A percentile compares a stretch with the other conserved stretches of the same genome.
Conservation (phyloP, 1,140 invertebrate genomes). For the Lucilia sericata region DNA sequence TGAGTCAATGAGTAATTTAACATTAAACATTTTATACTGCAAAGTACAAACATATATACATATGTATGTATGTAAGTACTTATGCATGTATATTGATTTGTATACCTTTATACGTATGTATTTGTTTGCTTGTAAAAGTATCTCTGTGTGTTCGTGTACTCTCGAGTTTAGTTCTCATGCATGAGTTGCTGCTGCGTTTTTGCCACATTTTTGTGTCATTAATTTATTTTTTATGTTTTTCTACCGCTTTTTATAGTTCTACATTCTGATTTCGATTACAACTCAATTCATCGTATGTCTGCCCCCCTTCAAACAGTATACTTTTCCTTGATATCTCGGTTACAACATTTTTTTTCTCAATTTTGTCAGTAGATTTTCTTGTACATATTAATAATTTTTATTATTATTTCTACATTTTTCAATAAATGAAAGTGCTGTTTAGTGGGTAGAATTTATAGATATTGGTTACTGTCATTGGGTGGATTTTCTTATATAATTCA, state of each 20-base stretch:
- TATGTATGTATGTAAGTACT: no score
- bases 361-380: neutral
- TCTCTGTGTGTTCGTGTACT: neutral
- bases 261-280: neutral
- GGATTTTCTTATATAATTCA: neutral
- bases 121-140: no score
- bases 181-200: neutral
- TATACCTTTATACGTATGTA: no score
- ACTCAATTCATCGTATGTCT: neutral
- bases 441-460: neutral
- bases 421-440: neutral
- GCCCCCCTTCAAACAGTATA: no score
- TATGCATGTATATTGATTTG: no score
- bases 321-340: neutral
- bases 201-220: neutral
- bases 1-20: neutral
- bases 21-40: neutral
- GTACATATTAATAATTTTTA: neutral
- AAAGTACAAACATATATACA: no score
- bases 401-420: neutral
- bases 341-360: neutral
- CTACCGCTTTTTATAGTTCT: neutral
- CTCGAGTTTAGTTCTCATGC: no score
- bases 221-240: neutral
- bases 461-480: neutral